Base-by-base conservation (phyloP, 1,140 invertebrate species). In the Leptopilina boulardi region DNA sequence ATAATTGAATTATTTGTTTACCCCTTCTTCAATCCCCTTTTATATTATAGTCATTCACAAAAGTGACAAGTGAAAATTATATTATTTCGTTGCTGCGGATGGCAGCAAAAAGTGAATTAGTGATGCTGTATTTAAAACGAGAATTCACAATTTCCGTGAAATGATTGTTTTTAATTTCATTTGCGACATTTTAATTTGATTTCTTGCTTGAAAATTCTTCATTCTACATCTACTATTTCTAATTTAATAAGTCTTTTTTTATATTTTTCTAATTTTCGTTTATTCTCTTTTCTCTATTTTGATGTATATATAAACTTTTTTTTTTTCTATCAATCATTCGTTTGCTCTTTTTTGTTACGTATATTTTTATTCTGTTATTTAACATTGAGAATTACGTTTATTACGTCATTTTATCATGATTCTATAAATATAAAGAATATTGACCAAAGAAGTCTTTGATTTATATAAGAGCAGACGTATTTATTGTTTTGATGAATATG, bases 1-100 rank as follows among this genome's bases (percentile, higher is more conserved):
- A 13, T 3, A 66, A 66, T 66, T 30, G 30, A 66, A 34, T 66
- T 66, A 66, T 66, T 38, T 66, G 54, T 56, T 56, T 56, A 56
- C 54, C 54, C 10, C 19, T n/a, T n/a, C n/a, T n/a, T n/a, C n/a
- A n/a, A 38, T 6, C 34, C 8, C 34, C 34, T 9, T n/a, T n/a
- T n/a, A n/a, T n/a, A n/a, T n/a, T 1, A 38, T 38, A 30, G 26
- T 8, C 23, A 66, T 66, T 66, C 15, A 66, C 3, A 66, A 30
- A 66, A 34, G 59, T 66, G 59, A 66, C 59, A 66, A 30, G 59
- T 3, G 23, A 66, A 66, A 66, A 66, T 66, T 66, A 30, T 5
- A 66, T n/a, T n/a, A n/a, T 66, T 66, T 66, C 13, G 59, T 15
- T 15, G 10, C 23, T n/a, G 21, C 26, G 11, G 23, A 30, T 11